phyloP scores from a whole-genome alignment of 2,888 invertebrate species.

The Lithophane semibrunnea region DNA sequence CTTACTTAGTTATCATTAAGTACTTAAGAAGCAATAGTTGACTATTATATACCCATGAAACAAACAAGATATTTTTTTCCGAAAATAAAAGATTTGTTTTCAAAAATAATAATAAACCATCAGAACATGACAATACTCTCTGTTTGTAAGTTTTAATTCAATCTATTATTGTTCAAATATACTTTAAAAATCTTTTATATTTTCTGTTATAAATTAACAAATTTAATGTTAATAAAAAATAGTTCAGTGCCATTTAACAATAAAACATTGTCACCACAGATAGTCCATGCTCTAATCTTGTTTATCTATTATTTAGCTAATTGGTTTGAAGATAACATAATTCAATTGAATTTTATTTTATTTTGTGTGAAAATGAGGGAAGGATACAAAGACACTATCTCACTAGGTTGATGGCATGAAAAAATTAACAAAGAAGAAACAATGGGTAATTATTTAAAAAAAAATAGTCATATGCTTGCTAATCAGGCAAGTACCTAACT shows the following conservation, averaged over 20 bases:
- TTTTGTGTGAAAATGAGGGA: background rate
- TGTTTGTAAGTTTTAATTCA: background rate
- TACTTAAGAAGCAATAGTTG: too few relatives aligned
- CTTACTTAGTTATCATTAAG: too few relatives aligned
- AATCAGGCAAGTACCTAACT: background rate
- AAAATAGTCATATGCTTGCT: background rate
- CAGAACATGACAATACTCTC: background rate
- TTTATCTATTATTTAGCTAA: background rate
- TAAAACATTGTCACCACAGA: background rate
- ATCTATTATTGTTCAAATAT: background rate
- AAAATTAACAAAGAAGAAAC: background rate
- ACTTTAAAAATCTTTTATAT: background rate
- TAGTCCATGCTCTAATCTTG: constrained; percentile 1
- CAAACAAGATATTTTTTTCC: too few relatives aligned
- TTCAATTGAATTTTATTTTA: background rate
- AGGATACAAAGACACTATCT: background rate
- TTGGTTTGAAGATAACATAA: constrained; percentile 3
- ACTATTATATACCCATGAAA: too few relatives aligned
- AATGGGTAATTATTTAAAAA: too few relatives aligned
- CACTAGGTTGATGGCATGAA: background rate
- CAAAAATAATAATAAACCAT: background rate
- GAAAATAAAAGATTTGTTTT: too few relatives aligned
- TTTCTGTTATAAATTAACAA: too few relatives aligned
- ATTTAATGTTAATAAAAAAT: too few relatives aligned
- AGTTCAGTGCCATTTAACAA: background rate